Conservation (phyloP, 2,113 vertebrate species). For the Chionis minor region DNA sequence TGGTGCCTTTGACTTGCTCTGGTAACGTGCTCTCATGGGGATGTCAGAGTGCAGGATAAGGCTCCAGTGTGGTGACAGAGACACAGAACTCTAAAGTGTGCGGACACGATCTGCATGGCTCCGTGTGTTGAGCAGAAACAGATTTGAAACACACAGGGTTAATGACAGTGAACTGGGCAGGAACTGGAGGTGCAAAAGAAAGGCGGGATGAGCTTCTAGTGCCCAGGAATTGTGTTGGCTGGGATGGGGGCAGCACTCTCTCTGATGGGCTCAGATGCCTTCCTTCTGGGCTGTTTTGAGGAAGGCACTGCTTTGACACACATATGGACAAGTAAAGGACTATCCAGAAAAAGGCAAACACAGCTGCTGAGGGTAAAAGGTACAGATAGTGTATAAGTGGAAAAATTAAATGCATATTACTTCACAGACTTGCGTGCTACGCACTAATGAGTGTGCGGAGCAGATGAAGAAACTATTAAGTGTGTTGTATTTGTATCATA, state of each 20-base stretch:
- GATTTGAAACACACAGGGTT: background rate
- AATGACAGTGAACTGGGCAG: background rate
- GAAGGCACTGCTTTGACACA: background rate
- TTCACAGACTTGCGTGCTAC: background rate
- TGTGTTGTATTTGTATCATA: background rate
- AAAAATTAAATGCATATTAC: background rate
- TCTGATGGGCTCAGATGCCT: background rate
- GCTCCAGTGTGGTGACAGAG: background rate
- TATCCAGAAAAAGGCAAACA: background rate
- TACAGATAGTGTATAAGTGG: background rate
- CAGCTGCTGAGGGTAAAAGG: background rate
- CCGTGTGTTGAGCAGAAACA: background rate
- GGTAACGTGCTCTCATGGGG: background rate
- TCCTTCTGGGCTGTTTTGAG: background rate
- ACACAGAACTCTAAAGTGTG: background rate
- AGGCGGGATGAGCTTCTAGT: background rate
- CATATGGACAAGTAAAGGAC: background rate
- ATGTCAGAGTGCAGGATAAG: background rate
- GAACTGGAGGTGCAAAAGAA: background rate
- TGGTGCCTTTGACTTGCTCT: background rate
- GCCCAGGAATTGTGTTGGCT: background rate
- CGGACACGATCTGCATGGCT: background rate
- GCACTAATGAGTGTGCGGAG: background rate
- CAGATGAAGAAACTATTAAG: background rate
- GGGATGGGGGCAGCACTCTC: background rate